phyloP scores from a whole-genome alignment of 2,113 vertebrate species.

The Dromas ardeola region DNA sequence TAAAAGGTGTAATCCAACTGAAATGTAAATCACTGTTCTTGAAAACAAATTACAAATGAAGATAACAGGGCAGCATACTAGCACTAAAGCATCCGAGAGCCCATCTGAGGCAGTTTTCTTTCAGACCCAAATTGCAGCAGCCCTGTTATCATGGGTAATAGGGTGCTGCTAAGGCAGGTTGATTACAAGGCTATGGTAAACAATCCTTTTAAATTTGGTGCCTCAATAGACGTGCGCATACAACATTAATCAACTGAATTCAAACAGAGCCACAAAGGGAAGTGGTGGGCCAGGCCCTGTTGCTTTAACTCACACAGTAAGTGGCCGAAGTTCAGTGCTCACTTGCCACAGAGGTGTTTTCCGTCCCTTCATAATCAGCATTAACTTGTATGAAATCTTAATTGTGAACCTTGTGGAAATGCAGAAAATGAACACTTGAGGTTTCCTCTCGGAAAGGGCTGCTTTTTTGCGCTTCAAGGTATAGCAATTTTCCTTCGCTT shows the following conservation, averaged over 20 bases:
- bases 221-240: constrained; percentile 64
- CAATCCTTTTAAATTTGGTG: constrained; percentile 76
- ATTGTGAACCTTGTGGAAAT: neutral
- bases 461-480: neutral
- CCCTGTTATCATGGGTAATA: constrained; percentile 84
- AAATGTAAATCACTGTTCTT: constrained; percentile 96
- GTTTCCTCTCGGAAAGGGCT: neutral
- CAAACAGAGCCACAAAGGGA: constrained; percentile 63
- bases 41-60: constrained; percentile 90
- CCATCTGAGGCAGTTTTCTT: constrained; percentile 66
- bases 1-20: constrained; percentile 92
- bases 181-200: constrained; percentile 87
- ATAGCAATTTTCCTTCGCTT: neutral
- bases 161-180: constrained; percentile 82
- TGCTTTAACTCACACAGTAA: constrained; percentile 61
- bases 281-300: constrained; percentile 1
- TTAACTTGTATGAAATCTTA: constrained; percentile 49
- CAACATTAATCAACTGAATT: constrained; percentile 82
- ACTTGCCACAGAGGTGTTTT: neutral
- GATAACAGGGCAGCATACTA: constrained; percentile 80
- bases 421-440: neutral
- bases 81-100: constrained; percentile 79
- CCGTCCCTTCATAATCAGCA: neutral
- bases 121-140: constrained; percentile 81
- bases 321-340: constrained; percentile 45